A percentile compares a stretch with the other conserved stretches of the same genome.
phyloP scores from a whole-genome alignment of 1,140 invertebrate species.

The Pogonomyrmex californicus region DNA sequence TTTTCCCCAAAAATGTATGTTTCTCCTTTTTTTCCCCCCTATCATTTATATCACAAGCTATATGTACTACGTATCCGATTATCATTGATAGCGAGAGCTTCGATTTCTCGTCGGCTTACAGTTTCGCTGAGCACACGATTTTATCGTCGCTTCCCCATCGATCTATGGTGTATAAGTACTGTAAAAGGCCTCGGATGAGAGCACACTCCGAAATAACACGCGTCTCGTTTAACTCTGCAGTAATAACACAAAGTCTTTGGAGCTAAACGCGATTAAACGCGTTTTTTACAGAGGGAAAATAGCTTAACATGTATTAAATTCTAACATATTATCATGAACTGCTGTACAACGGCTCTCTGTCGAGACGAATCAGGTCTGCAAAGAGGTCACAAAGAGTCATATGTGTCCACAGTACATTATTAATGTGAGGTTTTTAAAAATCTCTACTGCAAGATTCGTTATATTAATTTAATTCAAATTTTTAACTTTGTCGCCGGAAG shows the following conservation, averaged over 20 bases:
- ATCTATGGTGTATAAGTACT: neutral
- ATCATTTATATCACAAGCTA: slow-evolving; percentile 23
- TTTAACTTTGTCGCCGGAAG: neutral
- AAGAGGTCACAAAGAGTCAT: neutral
- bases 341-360: neutral
- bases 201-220: neutral
- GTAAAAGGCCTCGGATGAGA: slow-evolving; percentile 26
- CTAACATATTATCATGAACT: slow-evolving; percentile 1
- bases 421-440: neutral
- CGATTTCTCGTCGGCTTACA: slow-evolving; percentile 51
- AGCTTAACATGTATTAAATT: slow-evolving; percentile 20
- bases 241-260: neutral
- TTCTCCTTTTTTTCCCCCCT: too few relatives aligned
- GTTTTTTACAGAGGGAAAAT: neutral
- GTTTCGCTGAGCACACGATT: slow-evolving; percentile 39
- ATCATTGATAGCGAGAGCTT: slow-evolving; percentile 22
- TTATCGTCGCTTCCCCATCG: neutral
- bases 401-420: neutral
- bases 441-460: neutral
- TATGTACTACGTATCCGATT: slow-evolving; percentile 10
- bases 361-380: neutral
- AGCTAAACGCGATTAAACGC: neutral
- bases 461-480: neutral
- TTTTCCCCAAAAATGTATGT: slow-evolving; percentile 23
- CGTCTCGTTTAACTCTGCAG: neutral